Evolutionary conservation across 2,888 invertebrate genomes (phyloP), one percentile per base, ranked within the genome.

Genomic region (Metellina segmentata): DNA sequence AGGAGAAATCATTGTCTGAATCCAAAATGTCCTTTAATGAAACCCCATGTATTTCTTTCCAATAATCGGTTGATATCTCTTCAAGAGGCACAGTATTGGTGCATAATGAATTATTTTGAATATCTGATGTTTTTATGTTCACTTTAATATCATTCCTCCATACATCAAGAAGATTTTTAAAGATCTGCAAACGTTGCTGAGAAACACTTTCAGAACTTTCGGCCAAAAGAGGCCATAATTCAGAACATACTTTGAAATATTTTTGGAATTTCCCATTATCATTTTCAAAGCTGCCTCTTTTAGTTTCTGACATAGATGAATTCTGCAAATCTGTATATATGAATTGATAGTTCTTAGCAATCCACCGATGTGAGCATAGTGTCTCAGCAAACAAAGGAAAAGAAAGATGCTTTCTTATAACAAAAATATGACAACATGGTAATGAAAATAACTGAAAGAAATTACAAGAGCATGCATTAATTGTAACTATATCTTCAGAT

Each of bases 351-450:
- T 75, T 77, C 72, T 19, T 19, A 6, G 72, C 48, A 34, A 51
- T 74, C 90, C 90, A 90, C 19, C 74, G 48, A 19, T 11, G 34
- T 61, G 61, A 48, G 61, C 52, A 71, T n/a, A 86, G n/a, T 9
- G 85, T 61, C 52, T 86, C 85, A 34, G 19, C 72, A 85, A 74
- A 90, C 7, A 90, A 70, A 11, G 85, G 81, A 49, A 85, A 20
- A 7, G 72, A 85, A 61, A 90, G 69, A 51, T 53, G 52, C 72
- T 52, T 90, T 75, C 90, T 61, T 13, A 85, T 48, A 13, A 79
- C 85, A 74, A 90, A 90, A 34, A 90, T 90, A 74, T 90, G 90
- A 72, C 75, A 74, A 61, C 90, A 90, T 49, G 90, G 90, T 7
- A 90, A 51, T 69, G 61, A 71, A 51, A 90, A 53, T 34, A 75